Evolutionary conservation across 1,140 invertebrate species (phyloP).

Genomic region (Glossosoma conforme): DNA sequence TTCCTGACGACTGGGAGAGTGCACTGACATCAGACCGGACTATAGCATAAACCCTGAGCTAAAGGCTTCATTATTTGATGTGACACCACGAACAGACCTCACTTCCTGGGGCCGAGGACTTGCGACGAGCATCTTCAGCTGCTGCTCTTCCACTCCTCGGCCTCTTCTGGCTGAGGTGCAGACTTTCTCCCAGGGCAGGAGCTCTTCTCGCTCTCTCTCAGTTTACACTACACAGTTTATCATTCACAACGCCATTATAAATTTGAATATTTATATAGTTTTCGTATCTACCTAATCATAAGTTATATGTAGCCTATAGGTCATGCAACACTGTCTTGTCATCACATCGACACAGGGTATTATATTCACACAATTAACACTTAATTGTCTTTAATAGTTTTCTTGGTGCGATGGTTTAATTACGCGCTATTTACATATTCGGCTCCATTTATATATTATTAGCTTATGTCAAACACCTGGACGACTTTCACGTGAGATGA

Average conservation of each 20-base stretch:
- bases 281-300: constrained; percentile 32
- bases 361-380: constrained; percentile 22
- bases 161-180: too few relatives aligned
- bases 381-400: constrained; percentile 9
- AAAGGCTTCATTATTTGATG: too few relatives aligned
- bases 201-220: constrained; percentile 30
- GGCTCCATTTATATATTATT: constrained; percentile 46
- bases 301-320: constrained; percentile 20
- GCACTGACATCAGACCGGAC: too few relatives aligned
- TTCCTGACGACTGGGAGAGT: too few relatives aligned
- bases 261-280: constrained; percentile 22
- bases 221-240: constrained; percentile 17
- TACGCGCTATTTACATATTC: constrained; percentile 40
- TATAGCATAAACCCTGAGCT: too few relatives aligned
- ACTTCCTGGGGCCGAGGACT: too few relatives aligned
- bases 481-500: constrained; percentile 6
- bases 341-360: constrained; percentile 5
- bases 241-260: constrained; percentile 24
- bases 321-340: constrained; percentile 17
- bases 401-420: constrained; percentile 28
- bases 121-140: background rate
- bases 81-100: too few relatives aligned
- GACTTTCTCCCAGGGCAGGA: too few relatives aligned
- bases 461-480: constrained; percentile 25
- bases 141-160: too few relatives aligned